These are phyloP conservation scores for Premnoplex brunnescens DNA, from an alignment of 2,797 vertebrate species.

Conservation along the genomic window DNA sequence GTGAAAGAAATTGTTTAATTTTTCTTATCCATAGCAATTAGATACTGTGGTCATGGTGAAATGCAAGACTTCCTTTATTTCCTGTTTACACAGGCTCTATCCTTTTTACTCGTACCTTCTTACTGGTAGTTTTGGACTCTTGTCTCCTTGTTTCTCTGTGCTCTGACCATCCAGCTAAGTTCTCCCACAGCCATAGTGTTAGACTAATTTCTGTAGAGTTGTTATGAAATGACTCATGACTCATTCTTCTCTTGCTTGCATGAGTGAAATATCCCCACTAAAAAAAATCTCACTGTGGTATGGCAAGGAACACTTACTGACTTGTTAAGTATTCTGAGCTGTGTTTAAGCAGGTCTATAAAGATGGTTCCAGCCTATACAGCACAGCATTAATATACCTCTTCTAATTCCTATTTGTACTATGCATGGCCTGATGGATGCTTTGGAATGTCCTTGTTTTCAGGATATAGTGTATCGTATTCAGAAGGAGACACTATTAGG, in stretches of 20 bases:
- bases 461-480: not conserved
- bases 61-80: constrained; percentile 49
- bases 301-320: not conserved
- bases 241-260: constrained; percentile 2
- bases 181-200: not conserved
- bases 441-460: not conserved
- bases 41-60: not conserved
- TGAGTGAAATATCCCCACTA: not conserved
- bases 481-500: not conserved
- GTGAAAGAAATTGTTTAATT: constrained; percentile 6
- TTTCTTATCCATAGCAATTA: constrained; percentile 5
- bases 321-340: not conserved
- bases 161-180: not conserved
- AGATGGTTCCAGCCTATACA: not conserved
- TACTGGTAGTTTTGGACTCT: not conserved
- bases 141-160: not conserved
- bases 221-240: constrained; percentile 22
- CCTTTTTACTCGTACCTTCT: not conserved
- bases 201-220: not conserved
- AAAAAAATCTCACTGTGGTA: not conserved
- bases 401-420: not conserved
- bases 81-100: constrained; percentile 17
- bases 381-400: not conserved
- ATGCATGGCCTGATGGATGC: not conserved
- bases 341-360: not conserved